Conservation (phyloP, 2,888 invertebrate species). For the Tryphoninae sp. region DNA sequence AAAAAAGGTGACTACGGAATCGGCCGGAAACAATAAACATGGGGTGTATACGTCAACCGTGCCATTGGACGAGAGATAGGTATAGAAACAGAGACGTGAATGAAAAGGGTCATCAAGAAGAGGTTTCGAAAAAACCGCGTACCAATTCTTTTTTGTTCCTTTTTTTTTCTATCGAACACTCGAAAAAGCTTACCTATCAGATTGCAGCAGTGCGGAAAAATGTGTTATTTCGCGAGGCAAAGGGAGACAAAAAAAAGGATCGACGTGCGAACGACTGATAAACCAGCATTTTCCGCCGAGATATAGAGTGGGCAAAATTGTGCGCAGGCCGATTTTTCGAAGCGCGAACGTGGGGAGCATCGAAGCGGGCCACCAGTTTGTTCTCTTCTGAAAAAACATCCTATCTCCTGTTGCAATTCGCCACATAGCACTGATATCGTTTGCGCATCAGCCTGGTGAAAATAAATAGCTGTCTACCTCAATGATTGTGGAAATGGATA, state of each 20-base stretch:
- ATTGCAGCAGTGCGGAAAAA: constrained; percentile 6
- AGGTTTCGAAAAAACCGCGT: background rate
- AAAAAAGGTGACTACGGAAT: background rate
- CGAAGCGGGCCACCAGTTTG: constrained; percentile 16
- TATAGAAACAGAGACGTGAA: background rate
- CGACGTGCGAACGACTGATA: constrained; percentile 49
- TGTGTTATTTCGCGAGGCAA: constrained; percentile 32
- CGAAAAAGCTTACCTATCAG: background rate
- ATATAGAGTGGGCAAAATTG: constrained; percentile 16
- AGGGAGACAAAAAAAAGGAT: background rate
- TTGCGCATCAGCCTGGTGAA: constrained; percentile 48
- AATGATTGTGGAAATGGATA: constrained; percentile 18
- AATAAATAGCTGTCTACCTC: constrained; percentile 53
- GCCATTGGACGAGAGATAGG: constrained; percentile 5
- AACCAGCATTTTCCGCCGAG: constrained; percentile 37
- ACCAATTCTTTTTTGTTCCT: background rate
- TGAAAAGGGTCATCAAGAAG: constrained; percentile 11
- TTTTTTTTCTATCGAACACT: background rate
- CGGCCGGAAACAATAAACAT: background rate
- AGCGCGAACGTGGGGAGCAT: constrained; percentile 37
- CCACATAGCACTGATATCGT: constrained; percentile 14
- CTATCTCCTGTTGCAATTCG: constrained; percentile 2
- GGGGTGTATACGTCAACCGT: background rate
- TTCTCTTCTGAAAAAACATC: constrained; percentile 5
- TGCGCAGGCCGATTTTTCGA: constrained; percentile 32